Conservation (phyloP, 2,888 invertebrate genomes). For the Stenichneumon culpator region DNA sequence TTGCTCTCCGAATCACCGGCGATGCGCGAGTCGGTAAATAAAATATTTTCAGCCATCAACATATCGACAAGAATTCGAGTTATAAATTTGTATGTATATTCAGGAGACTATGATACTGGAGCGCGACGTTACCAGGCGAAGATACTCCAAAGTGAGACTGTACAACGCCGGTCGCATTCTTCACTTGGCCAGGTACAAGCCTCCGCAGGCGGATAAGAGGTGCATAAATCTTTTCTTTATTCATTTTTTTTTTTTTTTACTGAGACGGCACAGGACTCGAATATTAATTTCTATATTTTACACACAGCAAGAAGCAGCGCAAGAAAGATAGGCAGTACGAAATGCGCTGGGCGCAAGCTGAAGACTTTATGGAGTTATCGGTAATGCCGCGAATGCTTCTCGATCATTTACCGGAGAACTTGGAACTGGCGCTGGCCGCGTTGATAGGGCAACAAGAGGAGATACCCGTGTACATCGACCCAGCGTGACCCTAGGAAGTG, state of each 20-base stretch:
- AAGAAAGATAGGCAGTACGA: constrained; percentile 87
- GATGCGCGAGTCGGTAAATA: constrained; percentile 86
- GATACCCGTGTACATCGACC: constrained; percentile 73
- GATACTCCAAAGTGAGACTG: constrained; percentile 90
- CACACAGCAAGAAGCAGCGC: constrained; percentile 85
- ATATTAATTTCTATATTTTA: constrained; percentile 15
- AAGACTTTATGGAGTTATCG: constrained; percentile 93
- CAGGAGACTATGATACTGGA: constrained; percentile 90
- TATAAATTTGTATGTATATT: constrained; percentile 51
- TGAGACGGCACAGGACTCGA: neutral
- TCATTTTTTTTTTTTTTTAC: neutral
- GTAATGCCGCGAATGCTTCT: constrained; percentile 95
- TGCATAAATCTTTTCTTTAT: constrained; percentile 15
- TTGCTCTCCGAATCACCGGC: constrained; percentile 83
- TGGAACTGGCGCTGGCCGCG: constrained; percentile 90
- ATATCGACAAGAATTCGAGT: neutral
- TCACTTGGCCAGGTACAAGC: constrained; percentile 91
- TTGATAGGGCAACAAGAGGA: constrained; percentile 86
- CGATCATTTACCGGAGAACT: constrained; percentile 94
- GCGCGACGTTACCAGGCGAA: constrained; percentile 88
- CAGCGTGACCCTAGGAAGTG: constrained; percentile 56
- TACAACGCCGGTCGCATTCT: constrained; percentile 93
- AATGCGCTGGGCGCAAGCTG: constrained; percentile 93
- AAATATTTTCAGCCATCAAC: neutral
- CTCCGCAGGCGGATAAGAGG: constrained; percentile 85